These are phyloP conservation scores for Acanthococcus lagerstroemiae DNA, from an alignment of 2,888 invertebrate genomes.

Conservation along the genomic window DNA sequence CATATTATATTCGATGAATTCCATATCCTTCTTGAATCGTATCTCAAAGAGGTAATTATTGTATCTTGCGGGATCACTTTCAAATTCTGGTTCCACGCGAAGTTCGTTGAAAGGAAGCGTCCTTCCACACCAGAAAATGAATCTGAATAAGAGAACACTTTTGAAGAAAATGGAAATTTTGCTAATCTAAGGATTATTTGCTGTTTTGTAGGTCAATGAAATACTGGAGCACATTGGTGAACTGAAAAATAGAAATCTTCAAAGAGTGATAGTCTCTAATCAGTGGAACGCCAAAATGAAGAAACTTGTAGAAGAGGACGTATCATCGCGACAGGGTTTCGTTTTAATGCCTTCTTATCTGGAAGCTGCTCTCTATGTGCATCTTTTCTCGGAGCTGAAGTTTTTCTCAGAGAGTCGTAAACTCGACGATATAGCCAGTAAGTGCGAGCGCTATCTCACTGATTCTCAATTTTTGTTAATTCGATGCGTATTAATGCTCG, in stretches of 20 bases:
- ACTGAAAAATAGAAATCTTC: background rate
- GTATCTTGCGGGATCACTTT: no score
- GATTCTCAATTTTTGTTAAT: no score
- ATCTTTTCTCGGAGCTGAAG: background rate
- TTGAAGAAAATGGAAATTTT: background rate
- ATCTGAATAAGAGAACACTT: no score
- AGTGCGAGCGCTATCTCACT: no score
- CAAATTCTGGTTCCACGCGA: no score
- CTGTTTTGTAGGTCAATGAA: background rate
- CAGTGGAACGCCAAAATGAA: background rate
- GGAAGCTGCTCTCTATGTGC: slow-evolving; percentile 8
- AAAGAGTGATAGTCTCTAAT: slow-evolving; percentile 4
- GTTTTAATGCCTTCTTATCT: background rate
- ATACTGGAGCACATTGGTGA: background rate
- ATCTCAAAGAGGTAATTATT: background rate
- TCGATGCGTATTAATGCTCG: no score
- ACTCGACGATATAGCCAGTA: no score
- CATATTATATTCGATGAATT: slow-evolving; percentile 10
- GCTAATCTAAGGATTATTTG: background rate
- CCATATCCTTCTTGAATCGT: background rate
- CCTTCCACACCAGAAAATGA: no score
- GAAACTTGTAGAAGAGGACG: background rate
- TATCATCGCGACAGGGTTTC: background rate
- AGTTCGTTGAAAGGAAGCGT: no score
- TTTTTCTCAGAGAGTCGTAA: background rate